Percentiles rank a stretch among this genome's conserved stretches.
These are phyloP conservation scores for Hirundichthys speculiger DNA, from an alignment of 2,113 vertebrate species.

Conservation along the genomic window DNA sequence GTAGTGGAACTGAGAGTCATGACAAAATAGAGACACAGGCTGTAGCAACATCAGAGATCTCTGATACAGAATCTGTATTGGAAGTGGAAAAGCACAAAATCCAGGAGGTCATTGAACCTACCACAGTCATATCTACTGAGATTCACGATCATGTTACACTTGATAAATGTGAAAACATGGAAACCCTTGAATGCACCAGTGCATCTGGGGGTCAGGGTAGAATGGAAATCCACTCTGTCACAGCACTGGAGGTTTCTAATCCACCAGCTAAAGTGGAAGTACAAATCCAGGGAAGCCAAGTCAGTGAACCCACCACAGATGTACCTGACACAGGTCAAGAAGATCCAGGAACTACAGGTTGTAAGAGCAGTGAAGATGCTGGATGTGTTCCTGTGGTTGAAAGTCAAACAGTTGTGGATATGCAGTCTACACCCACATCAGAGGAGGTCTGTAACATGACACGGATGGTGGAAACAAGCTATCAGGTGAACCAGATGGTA, in stretches of 20 bases:
- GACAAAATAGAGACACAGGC: constrained; percentile 8
- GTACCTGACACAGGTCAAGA: background rate
- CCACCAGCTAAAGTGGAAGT: constrained; percentile 7
- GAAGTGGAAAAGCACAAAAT: constrained; percentile 24
- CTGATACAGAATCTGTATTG: background rate
- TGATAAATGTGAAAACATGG: constrained; percentile 10
- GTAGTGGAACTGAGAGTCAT: background rate
- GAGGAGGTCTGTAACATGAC: constrained; percentile 4
- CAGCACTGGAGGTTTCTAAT: background rate
- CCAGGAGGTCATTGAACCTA: constrained; percentile 3
- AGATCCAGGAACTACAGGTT: background rate
- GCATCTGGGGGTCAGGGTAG: background rate
- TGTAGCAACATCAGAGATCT: background rate
- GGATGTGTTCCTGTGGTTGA: constrained; percentile 2
- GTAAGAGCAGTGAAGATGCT: constrained; percentile 1
- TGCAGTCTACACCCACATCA: background rate
- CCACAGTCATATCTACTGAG: background rate
- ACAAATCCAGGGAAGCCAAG: constrained; percentile 14
- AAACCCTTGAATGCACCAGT: background rate
- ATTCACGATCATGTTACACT: background rate
- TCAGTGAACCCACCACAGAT: background rate
- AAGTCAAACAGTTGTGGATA: constrained; percentile 20
- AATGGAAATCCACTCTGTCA: constrained; percentile 8
- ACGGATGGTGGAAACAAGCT: constrained; percentile 5
- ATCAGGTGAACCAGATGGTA: constrained; percentile 3